Evolutionary conservation across 2,797 vertebrate species (phyloP).

Genomic region (Leptatherina wallacei): DNA sequence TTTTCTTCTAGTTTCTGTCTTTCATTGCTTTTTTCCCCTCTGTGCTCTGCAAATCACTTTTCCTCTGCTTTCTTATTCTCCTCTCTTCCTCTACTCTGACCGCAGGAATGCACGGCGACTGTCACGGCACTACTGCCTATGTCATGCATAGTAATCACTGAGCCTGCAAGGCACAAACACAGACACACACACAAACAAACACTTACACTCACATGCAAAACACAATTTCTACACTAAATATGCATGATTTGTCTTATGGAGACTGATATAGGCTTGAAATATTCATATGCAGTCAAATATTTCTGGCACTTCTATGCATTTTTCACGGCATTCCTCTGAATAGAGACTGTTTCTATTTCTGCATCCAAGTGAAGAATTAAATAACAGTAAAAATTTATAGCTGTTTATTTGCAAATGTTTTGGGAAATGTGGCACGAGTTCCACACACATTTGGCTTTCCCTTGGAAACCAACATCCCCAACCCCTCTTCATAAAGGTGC

Average conservation of each 20-base stretch:
- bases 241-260: conserved; percentile 9
- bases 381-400: conserved; percentile 35
- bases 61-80: conserved; percentile 8
- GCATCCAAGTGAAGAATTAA: conserved; percentile 20
- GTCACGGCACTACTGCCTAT: conserved; percentile 33
- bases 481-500: conserved; percentile 20
- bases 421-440: conserved; percentile 32
- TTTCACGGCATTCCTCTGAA: conserved; percentile 21
- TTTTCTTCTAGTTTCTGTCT: not conserved
- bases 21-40: not conserved
- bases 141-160: conserved; percentile 56
- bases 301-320: conserved; percentile 13
- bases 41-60: conserved; percentile 20
- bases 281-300: conserved; percentile 3
- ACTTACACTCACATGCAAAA: conserved; percentile 17
- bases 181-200: conserved; percentile 21
- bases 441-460: conserved; percentile 38
- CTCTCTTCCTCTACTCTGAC: conserved; percentile 23
- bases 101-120: conserved; percentile 58
- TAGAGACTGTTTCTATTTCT: conserved; percentile 35
- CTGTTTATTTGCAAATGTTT: conserved; percentile 35
- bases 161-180: conserved; percentile 39
- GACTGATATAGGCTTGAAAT: conserved; percentile 3
- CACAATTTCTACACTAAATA: not conserved
- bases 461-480: not conserved